Conservation (phyloP, 2,888 invertebrate species). For the Aphodius granarius region DNA sequence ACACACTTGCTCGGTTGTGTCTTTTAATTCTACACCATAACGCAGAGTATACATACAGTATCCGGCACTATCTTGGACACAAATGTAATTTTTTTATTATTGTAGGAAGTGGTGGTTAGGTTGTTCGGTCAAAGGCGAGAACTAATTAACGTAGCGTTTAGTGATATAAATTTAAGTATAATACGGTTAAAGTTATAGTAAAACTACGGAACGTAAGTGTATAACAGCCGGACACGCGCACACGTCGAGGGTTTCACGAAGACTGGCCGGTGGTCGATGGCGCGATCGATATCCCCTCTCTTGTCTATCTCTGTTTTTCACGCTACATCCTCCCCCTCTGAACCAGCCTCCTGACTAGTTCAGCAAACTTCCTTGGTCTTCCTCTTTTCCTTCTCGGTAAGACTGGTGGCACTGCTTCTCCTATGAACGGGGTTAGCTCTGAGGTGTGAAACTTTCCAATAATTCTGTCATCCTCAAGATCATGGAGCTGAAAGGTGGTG, state of each 20-base stretch:
- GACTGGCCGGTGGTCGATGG: background rate
- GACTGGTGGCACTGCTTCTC: slow-evolving; percentile 16
- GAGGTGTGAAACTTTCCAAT: slow-evolving; percentile 15
- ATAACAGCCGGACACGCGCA: background rate
- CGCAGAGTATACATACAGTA: too few relatives aligned
- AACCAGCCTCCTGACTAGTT: background rate
- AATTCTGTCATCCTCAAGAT: background rate
- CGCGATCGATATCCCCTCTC: background rate
- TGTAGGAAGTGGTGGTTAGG: too few relatives aligned
- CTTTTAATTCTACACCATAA: too few relatives aligned
- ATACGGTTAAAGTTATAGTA: too few relatives aligned
- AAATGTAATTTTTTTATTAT: too few relatives aligned
- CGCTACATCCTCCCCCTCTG: background rate
- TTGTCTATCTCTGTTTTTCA: background rate
- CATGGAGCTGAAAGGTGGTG: slow-evolving; percentile 16
- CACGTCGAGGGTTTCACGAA: background rate
- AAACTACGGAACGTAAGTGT: background rate
- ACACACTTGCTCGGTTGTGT: too few relatives aligned
- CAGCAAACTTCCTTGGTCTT: background rate
- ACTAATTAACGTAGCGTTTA: background rate
- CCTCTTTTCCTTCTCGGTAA: background rate
- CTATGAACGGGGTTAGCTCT: slow-evolving; percentile 26
- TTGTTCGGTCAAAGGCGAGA: background rate
- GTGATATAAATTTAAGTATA: background rate
- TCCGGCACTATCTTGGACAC: too few relatives aligned